Evolutionary conservation across 2,888 invertebrate species (phyloP).

Genomic region (Eristalinus sepulchralis): DNA sequence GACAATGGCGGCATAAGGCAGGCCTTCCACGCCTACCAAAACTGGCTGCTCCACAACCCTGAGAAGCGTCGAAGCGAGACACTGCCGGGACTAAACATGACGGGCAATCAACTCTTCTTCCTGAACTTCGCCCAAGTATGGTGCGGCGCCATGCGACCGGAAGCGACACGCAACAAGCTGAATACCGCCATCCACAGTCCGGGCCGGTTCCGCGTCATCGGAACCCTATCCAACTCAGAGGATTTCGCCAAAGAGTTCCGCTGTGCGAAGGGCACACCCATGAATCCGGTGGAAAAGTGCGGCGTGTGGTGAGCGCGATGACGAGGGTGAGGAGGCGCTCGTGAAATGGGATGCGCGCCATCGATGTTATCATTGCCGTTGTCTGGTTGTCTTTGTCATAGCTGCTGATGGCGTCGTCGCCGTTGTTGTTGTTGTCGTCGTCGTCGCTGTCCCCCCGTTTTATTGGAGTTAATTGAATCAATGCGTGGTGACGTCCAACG

Average conservation of each 20-base stretch:
- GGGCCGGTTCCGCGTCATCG: constrained; percentile 90
- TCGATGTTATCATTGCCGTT: constrained; percentile 16
- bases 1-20: constrained; percentile 98
- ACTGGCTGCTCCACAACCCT: constrained; percentile 86
- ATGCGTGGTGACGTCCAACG: constrained; percentile 61
- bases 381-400: constrained; percentile 40
- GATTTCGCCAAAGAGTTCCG: constrained; percentile 88
- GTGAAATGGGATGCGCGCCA: constrained; percentile 16
- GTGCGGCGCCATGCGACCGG: constrained; percentile 91
- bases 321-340: background rate
- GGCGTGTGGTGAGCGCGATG: constrained; percentile 85
- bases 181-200: constrained; percentile 93
- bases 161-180: constrained; percentile 89
- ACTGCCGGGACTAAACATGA: constrained; percentile 87
- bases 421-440: constrained; percentile 15
- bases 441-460: constrained; percentile 40
- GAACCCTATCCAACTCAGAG: constrained; percentile 88
- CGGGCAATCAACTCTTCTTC: constrained; percentile 92
- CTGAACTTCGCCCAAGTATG: constrained; percentile 94
- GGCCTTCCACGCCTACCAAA: constrained; percentile 92
- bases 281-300: constrained; percentile 91
- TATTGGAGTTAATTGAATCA: constrained; percentile 68
- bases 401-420: background rate
- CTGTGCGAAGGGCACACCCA: constrained; percentile 87
- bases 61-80: constrained; percentile 82